Percentiles rank a stretch among this genome's conserved stretches.
Evolutionary conservation across 2,113 vertebrate species (phyloP).

Genomic region (Galbula dea): DNA sequence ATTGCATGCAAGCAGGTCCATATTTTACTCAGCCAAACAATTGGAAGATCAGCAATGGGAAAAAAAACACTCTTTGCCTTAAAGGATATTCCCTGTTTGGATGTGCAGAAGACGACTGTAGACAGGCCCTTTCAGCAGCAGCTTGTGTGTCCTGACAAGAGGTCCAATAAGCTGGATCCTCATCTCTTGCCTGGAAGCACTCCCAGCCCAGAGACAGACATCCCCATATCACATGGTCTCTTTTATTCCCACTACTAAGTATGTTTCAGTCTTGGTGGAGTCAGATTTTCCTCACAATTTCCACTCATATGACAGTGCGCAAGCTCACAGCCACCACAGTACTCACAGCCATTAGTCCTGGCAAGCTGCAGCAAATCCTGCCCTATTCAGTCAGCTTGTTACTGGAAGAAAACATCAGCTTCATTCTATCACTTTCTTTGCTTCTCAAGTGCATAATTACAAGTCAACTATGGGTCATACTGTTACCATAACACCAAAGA

Average conservation of each 20-base stretch:
- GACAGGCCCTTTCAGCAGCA: conserved; percentile 23
- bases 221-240: background rate
- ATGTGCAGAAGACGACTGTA: background rate
- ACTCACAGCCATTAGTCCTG: background rate
- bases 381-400: conserved; percentile 9
- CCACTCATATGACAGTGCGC: background rate
- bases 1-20: background rate
- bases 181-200: background rate
- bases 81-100: background rate
- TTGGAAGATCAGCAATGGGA: background rate
- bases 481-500: conserved; percentile 19
- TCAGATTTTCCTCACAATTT: conserved; percentile 35
- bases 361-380: conserved; percentile 49
- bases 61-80: background rate
- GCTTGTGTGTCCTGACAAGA: background rate
- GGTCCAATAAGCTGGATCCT: background rate
- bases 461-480: conserved; percentile 13
- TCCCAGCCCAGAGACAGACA: background rate
- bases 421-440: background rate
- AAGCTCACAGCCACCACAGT: background rate
- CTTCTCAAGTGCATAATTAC: conserved; percentile 43
- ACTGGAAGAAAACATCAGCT: conserved; percentile 42
- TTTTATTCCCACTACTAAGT: conserved; percentile 40
- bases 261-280: conserved; percentile 30
- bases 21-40: background rate